phyloP scores from a whole-genome alignment of 2,797 vertebrate species.

The Erpetoichthys calabaricus region DNA sequence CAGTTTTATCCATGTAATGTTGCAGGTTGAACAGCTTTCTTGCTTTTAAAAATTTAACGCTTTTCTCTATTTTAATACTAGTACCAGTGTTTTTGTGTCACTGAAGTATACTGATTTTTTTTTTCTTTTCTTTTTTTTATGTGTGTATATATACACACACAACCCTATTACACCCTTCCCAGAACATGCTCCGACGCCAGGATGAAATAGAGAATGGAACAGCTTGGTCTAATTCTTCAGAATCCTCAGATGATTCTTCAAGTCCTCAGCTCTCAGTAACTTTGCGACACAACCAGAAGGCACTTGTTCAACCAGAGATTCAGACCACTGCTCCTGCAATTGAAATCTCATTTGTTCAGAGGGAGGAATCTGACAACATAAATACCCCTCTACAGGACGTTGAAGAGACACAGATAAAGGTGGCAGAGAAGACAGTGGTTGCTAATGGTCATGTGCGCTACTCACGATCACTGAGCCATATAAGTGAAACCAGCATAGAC shows the following conservation, averaged over 20 bases:
- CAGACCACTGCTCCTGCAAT: slow-evolving; percentile 50
- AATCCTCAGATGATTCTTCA: slow-evolving; percentile 86
- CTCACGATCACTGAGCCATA: slow-evolving; percentile 80
- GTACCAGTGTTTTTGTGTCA: no score
- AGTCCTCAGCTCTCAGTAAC: slow-evolving; percentile 70
- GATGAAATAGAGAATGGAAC: slow-evolving; percentile 81
- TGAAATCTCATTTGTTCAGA: slow-evolving; percentile 67
- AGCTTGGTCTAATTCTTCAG: slow-evolving; percentile 84
- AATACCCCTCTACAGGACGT: slow-evolving; percentile 38
- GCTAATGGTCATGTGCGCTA: slow-evolving; percentile 55
- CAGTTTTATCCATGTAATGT: no score
- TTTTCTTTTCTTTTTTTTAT: no score
- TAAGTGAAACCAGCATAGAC: slow-evolving; percentile 77
- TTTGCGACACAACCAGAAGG: slow-evolving; percentile 52
- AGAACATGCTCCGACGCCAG: slow-evolving; percentile 81
- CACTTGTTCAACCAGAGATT: slow-evolving; percentile 60
- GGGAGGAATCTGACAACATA: slow-evolving; percentile 37
- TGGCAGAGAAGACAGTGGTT: slow-evolving; percentile 13
- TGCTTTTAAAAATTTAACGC: no score
- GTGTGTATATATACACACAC: no score
- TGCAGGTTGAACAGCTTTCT: no score
- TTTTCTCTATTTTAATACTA: no score
- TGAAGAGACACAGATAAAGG: slow-evolving; percentile 24
- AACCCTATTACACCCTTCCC: slow-evolving; percentile 1
- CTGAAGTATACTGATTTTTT: no score